phyloP scores from a whole-genome alignment of 2,797 vertebrate species.

The Siniperca undulata region DNA sequence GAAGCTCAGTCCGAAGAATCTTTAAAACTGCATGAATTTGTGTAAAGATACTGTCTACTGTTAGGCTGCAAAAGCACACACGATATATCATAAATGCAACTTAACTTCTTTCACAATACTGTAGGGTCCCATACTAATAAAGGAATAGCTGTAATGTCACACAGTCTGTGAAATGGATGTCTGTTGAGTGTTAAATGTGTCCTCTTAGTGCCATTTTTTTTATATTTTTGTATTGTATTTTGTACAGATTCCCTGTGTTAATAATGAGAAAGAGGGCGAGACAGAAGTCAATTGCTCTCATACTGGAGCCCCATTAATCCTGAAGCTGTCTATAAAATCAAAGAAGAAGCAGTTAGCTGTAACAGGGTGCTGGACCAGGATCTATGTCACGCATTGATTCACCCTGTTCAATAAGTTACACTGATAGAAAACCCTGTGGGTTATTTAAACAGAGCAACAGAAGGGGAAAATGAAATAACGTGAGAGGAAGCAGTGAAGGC shows the following conservation, averaged over 20 bases:
- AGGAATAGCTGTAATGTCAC: background rate
- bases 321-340: slow-evolving; percentile 80
- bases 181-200: slow-evolving; percentile 23
- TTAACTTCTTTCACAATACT: background rate
- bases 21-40: background rate
- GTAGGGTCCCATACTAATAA: background rate
- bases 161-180: background rate
- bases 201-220: slow-evolving; percentile 35
- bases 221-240: too few relatives aligned
- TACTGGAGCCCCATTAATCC: slow-evolving; percentile 80
- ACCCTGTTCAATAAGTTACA: slow-evolving; percentile 70
- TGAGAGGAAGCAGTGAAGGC: slow-evolving; percentile 13
- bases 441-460: slow-evolving; percentile 53
- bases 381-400: slow-evolving; percentile 74
- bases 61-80: background rate
- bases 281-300: slow-evolving; percentile 72
- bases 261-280: slow-evolving; percentile 59
- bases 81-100: background rate
- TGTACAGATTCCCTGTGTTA: slow-evolving; percentile 38
- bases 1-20: background rate
- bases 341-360: slow-evolving; percentile 78
- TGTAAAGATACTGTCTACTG: background rate
- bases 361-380: slow-evolving; percentile 69
- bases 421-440: slow-evolving; percentile 71
- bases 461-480: slow-evolving; percentile 9